Evolutionary conservation across 2,888 invertebrate species (phyloP).

Genomic region (Chydorus sphaericus): DNA sequence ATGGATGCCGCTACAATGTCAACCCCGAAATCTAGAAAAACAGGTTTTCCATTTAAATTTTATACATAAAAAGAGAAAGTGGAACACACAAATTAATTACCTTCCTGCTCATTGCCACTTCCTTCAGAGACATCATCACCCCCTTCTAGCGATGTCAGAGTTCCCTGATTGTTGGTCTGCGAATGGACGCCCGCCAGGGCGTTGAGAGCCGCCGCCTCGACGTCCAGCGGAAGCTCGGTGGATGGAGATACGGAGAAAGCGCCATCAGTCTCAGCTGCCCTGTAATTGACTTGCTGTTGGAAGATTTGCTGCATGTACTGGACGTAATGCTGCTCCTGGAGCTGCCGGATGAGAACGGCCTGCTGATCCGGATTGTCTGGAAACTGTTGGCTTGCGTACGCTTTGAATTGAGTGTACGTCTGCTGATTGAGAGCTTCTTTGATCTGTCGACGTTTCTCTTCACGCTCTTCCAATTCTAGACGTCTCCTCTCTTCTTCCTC

Average conservation of each 20-base stretch:
- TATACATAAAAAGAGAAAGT: not conserved
- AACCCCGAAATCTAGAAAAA: not conserved
- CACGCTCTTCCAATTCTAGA: constrained; percentile 24
- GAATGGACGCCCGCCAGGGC: constrained; percentile 21
- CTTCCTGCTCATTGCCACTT: constrained; percentile 6
- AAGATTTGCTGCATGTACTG: constrained; percentile 94
- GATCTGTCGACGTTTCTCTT: constrained; percentile 43
- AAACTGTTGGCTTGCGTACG: constrained; percentile 84
- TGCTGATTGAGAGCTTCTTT: constrained; percentile 93
- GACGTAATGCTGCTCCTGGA: constrained; percentile 97
- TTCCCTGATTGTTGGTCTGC: constrained; percentile 17
- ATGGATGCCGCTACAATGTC: constrained; percentile 55
- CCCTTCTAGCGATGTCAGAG: too few relatives aligned
- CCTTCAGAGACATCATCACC: constrained; percentile 17
- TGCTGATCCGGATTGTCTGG: constrained; percentile 58
- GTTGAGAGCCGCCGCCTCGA: constrained; percentile 21
- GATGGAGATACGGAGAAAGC: too few relatives aligned
- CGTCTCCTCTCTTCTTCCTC: constrained; percentile 25
- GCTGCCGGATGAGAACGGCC: constrained; percentile 76
- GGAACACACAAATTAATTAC: not conserved
- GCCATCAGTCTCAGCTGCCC: constrained; percentile 24
- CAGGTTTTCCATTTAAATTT: not conserved
- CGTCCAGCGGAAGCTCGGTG: not conserved
- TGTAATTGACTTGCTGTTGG: constrained; percentile 29
- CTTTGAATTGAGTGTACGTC: constrained; percentile 74